Evolutionary conservation across 2,888 invertebrate species (phyloP), one percentile per base, ranked within the genome.

Genomic region (Erpobdella octoculata): DNA sequence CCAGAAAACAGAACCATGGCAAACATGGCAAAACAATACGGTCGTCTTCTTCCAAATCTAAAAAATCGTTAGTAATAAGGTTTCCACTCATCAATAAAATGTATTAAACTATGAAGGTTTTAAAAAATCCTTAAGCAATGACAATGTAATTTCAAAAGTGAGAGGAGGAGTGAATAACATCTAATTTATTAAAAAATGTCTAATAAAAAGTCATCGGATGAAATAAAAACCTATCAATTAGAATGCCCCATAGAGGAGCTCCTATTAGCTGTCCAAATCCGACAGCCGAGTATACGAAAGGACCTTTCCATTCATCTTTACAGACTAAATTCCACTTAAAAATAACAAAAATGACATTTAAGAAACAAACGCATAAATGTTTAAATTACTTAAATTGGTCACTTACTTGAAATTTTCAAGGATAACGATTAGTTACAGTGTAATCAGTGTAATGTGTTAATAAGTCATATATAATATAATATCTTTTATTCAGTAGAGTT

Each of bases 251-350:
- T 15, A 72, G 35, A 5, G 73, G 31, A 25, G 74, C 64, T 25
- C 75, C 75, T 18, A 75, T 21, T n/a, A 72, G 68, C 9, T 66
- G 33, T 33, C 73, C 74, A 18, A 70, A n/a, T 33, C 70, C 72
- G 46, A 70, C 61, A 21, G 72, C 69, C 15, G 73, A 72, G 59
- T 70, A 70, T 18, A 72, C 73, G 21, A 70, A 64, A 15, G 73
- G 71, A 12, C 68, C 65, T 48, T 53, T 59, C 71, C 72, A 71
- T 31, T 53, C 62, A 31, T 72, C 59, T 15, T 62, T 59, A 64
- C 74, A 74, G 15, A 74, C 74, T 41, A 74, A 62, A 48, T 73
- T 67, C 72, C 73, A 73, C 73, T 73, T 70, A 8, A 48, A 53
- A n/a, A n/a, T n/a, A n/a, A n/a, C n/a, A n/a, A n/a, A n/a, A n/a